Evolutionary conservation across 2,113 vertebrate species (phyloP).

Genomic region (Spea multiplicata): DNA sequence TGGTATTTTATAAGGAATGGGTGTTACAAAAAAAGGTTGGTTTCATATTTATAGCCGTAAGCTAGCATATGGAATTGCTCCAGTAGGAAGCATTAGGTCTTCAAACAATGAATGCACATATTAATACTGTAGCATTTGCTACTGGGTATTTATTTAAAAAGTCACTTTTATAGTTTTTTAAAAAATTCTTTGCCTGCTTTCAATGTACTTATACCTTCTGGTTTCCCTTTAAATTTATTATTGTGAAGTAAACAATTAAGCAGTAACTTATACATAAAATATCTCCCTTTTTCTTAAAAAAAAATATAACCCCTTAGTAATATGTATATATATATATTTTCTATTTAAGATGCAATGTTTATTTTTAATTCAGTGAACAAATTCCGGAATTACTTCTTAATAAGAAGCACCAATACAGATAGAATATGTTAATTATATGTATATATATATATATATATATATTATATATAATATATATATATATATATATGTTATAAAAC

Average conservation of each 20-base stretch:
- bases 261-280: background rate
- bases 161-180: background rate
- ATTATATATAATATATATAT: too few relatives aligned
- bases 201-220: background rate
- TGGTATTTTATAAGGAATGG: conserved; percentile 34
- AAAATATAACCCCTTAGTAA: background rate
- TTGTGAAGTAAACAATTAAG: background rate
- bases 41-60: conserved; percentile 36
- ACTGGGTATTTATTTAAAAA: background rate
- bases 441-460: too few relatives aligned
- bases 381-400: too few relatives aligned
- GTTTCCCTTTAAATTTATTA: background rate
- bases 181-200: background rate
- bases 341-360: too few relatives aligned
- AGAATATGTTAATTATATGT: too few relatives aligned
- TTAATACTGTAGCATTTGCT: background rate
- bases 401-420: too few relatives aligned
- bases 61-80: conserved; percentile 20
- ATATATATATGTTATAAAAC: too few relatives aligned
- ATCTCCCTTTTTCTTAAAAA: background rate
- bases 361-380: too few relatives aligned
- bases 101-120: background rate
- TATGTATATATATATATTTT: too few relatives aligned
- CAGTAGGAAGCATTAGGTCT: conserved; percentile 5
- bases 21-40: conserved; percentile 18